Percentiles rank a stretch among this genome's conserved stretches.
These are phyloP conservation scores for Xiphophorus hellerii DNA, from an alignment of 2,113 vertebrate species.

Conservation along the genomic window DNA sequence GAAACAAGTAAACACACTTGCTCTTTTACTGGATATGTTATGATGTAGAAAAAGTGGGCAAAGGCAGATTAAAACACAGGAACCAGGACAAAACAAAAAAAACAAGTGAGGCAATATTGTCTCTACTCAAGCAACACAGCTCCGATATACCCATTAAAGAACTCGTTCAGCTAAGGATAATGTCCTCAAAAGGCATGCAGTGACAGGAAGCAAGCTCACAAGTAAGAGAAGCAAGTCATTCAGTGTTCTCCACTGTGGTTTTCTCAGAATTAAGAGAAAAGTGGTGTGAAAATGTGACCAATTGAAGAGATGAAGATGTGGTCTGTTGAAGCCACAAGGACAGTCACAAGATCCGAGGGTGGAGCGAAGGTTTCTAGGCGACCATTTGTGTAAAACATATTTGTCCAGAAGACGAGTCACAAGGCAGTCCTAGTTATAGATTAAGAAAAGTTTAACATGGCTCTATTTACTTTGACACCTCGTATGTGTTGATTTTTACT, in stretches of 20 bases:
- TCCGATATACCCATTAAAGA: constrained; percentile 49
- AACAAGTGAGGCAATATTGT: constrained; percentile 38
- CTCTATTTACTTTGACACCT: neutral
- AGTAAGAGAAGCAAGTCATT: constrained; percentile 23
- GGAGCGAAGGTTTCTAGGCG: neutral
- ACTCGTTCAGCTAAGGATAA: constrained; percentile 22
- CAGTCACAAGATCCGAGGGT: constrained; percentile 42
- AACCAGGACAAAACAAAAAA: constrained; percentile 37
- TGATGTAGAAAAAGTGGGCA: constrained; percentile 23
- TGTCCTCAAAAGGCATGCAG: constrained; percentile 12
- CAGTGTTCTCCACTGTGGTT: constrained; percentile 17
- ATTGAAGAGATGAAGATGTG: constrained; percentile 1
- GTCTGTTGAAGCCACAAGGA: constrained; percentile 12
- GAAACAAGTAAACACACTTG: constrained; percentile 8
- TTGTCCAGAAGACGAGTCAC: constrained; percentile 14
- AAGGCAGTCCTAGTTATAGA: too few relatives aligned
- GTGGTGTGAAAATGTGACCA: constrained; percentile 20
- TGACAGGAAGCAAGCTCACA: constrained; percentile 14
- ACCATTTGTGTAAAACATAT: constrained; percentile 19
- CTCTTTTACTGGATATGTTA: constrained; percentile 38
- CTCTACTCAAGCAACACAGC: constrained; percentile 28
- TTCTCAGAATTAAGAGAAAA: constrained; percentile 30
- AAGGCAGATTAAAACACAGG: constrained; percentile 37
- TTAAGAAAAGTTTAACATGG: neutral
- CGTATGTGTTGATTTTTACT: neutral